Conservation (phyloP, 1,140 invertebrate genomes). For the Dysdera silvatica region DNA sequence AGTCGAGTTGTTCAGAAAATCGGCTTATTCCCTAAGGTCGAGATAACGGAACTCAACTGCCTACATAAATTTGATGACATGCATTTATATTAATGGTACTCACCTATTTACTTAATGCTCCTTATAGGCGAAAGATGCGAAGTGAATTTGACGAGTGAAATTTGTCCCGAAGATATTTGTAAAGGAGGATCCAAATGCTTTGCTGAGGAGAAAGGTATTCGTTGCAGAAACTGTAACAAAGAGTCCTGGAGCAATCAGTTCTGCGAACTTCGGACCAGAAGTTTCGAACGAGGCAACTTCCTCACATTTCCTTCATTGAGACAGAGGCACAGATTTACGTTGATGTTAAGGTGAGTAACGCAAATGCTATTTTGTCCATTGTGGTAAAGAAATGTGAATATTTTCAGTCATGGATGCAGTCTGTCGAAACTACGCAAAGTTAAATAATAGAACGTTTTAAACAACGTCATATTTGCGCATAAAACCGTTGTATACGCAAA, state of each 20-base stretch:
- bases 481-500: no score
- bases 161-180: constrained; percentile 7
- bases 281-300: constrained; percentile 75
- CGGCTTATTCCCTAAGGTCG: no score
- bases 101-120: background rate
- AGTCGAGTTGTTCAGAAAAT: no score
- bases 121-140: constrained; percentile 15
- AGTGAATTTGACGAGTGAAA: background rate
- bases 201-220: constrained; percentile 49
- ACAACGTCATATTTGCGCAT: no score
- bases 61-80: no score
- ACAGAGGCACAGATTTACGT: constrained; percentile 69
- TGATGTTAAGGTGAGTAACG: constrained; percentile 46
- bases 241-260: constrained; percentile 43
- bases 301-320: constrained; percentile 82
- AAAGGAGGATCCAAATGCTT: constrained; percentile 7
- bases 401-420: no score
- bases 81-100: no score
- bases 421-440: no score
- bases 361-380: background rate
- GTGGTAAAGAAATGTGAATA: background rate
- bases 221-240: constrained; percentile 64
- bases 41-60: no score
- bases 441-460: no score
- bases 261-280: constrained; percentile 73